Base-by-base conservation (phyloP, 2,113 vertebrate genomes). In the Sander vitreus region DNA sequence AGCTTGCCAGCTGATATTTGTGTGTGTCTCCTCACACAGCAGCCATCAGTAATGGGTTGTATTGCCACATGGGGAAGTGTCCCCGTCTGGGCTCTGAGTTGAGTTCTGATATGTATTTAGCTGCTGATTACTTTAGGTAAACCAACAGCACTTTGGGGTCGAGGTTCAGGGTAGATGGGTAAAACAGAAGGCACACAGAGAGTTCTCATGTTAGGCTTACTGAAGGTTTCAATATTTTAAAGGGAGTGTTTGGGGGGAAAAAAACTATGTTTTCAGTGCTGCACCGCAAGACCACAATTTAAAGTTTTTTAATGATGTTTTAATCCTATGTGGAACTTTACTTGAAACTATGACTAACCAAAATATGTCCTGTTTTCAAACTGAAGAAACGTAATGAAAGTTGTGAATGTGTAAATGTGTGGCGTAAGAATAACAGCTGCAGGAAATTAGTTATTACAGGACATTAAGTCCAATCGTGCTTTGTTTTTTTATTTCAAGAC, bases 101-200 rank as follows among this genome's bases (percentile, higher is more conserved):
- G 6, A 39, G n/a, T 78, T 76, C 77, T 51, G 55, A 66, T 74
- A 43, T 3, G n/a, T 23, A 25, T 73, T 64, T 55, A 76, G 64
- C 43, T 63, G 73, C 51, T 83, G 71, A 85, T 83, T 80, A 70
- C 57, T 73, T 73, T 43, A 69, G 48, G 70, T 83, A 84, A 88
- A 79, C 53, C 71, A 54, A 63, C 45, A 70, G 47, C 77, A 53
- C 75, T 70, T 70, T 25, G 25, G 23, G 76, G 71, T 73, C 27
- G 80, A 75, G 39, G 65, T 55, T 81, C 70, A 59, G 15, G 36
- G 23, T 23, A n/a, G 50, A 14, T 47, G 72, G 66, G 11, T 76
- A 47, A 50, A 78, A 55, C 2, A n/a, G 53, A 57, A 68, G 30
- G 19, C 48, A 71, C 57, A 50, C 25, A 8, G 64, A 59, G 67